A percentile compares a stretch with the other conserved stretches of the same genome.
These are phyloP conservation scores for Eurytoma adleriae DNA, from an alignment of 2,888 invertebrate species.

Conservation along the genomic window DNA sequence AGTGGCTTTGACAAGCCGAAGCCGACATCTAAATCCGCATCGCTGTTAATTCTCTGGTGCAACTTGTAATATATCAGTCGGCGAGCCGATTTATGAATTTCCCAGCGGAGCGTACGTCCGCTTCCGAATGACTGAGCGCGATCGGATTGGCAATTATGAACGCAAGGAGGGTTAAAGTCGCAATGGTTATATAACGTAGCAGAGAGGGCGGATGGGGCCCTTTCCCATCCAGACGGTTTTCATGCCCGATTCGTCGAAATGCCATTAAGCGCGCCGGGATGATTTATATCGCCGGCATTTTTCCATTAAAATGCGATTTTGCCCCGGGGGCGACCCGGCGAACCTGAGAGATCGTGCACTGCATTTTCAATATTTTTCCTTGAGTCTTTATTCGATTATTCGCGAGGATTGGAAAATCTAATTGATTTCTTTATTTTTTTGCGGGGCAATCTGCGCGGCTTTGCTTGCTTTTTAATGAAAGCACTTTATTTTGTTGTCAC, in stretches of 20 bases:
- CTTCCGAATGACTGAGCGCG: constrained; percentile 59
- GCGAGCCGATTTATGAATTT: constrained; percentile 48
- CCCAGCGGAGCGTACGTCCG: constrained; percentile 48
- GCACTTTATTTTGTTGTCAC: too few relatives aligned
- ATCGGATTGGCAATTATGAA: constrained; percentile 62
- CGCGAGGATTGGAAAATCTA: too few relatives aligned
- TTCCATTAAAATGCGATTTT: constrained; percentile 49
- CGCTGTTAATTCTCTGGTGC: neutral
- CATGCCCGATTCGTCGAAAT: constrained; percentile 37
- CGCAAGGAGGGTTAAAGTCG: constrained; percentile 12
- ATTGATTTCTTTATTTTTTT: neutral
- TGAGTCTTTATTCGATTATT: constrained; percentile 23
- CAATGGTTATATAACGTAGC: constrained; percentile 14
- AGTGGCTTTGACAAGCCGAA: neutral
- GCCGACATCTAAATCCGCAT: neutral
- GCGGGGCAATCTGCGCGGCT: too few relatives aligned
- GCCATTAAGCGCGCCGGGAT: constrained; percentile 23
- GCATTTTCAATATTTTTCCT: constrained; percentile 36
- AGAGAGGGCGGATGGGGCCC: neutral
- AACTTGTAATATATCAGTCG: constrained; percentile 14
- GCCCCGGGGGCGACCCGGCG: constrained; percentile 10
- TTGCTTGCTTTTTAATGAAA: too few relatives aligned
- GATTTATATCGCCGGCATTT: constrained; percentile 49
- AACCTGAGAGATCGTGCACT: neutral
- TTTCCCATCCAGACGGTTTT: constrained; percentile 13